These are phyloP conservation scores for Beris chalybata DNA, from an alignment of 2,888 invertebrate genomes.

Conservation along the genomic window DNA sequence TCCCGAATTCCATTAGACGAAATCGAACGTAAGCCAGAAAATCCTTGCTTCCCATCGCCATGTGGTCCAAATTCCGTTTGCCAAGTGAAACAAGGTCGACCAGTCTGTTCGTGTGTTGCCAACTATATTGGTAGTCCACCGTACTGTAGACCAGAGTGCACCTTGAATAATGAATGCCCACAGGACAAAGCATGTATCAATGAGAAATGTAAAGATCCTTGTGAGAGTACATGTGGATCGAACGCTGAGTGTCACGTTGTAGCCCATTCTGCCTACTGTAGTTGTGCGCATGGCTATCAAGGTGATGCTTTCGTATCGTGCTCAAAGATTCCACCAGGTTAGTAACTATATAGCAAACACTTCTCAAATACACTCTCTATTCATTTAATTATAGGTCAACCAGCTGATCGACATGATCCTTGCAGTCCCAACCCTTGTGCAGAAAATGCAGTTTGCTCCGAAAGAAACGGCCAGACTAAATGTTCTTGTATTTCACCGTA, in stretches of 20 bases:
- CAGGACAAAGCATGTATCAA: slow-evolving; percentile 76
- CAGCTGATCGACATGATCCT: slow-evolving; percentile 59
- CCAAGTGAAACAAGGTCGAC: slow-evolving; percentile 74
- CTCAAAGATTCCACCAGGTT: slow-evolving; percentile 57
- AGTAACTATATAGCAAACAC: background rate
- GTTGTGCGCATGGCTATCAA: slow-evolving; percentile 73
- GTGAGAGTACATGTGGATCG: slow-evolving; percentile 72
- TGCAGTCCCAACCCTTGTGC: slow-evolving; percentile 84
- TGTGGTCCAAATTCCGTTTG: slow-evolving; percentile 84
- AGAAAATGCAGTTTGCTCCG: slow-evolving; percentile 77
- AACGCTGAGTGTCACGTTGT: slow-evolving; percentile 80
- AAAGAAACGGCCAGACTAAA: slow-evolving; percentile 67
- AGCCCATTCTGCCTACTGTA: slow-evolving; percentile 79
- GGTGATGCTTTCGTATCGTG: slow-evolving; percentile 87
- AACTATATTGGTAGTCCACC: slow-evolving; percentile 82
- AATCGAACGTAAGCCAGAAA: slow-evolving; percentile 53
- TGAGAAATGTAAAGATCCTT: slow-evolving; percentile 83
- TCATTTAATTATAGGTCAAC: background rate
- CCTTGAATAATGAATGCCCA: slow-evolving; percentile 80
- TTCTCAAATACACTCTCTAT: background rate
- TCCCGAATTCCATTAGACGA: slow-evolving; percentile 49
- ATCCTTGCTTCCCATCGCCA: slow-evolving; percentile 66
- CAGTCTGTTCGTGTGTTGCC: slow-evolving; percentile 78
- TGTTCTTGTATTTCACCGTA: slow-evolving; percentile 88
- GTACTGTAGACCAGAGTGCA: slow-evolving; percentile 80